phyloP scores from a whole-genome alignment of 2,888 invertebrate species.

The Temnothorax ravouxi region DNA sequence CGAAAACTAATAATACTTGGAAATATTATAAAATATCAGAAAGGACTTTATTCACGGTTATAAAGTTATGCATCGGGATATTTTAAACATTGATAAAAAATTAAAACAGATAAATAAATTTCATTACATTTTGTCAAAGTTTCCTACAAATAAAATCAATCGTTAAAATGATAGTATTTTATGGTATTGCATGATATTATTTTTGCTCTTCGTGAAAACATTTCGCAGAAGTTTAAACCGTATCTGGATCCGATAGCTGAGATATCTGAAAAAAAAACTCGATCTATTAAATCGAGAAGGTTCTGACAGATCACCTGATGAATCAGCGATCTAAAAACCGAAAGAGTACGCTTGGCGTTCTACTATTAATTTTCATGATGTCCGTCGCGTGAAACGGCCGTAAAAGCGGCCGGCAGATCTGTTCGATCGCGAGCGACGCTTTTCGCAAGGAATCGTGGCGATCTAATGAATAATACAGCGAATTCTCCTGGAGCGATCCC shows the following conservation, averaged over 20 bases:
- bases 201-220: slow-evolving; percentile 6
- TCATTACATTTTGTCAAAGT: not conserved
- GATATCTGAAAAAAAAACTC: slow-evolving; percentile 23
- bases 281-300: slow-evolving; percentile 47
- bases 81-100: not conserved
- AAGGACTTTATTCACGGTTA: not conserved
- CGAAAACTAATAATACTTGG: not conserved
- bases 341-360: slow-evolving; percentile 32
- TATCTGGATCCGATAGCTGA: not conserved
- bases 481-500: slow-evolving; percentile 44
- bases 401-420: slow-evolving; percentile 28
- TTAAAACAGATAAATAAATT: not conserved
- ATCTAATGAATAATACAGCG: slow-evolving; percentile 63
- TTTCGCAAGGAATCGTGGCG: slow-evolving; percentile 55
- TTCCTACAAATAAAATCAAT: not conserved
- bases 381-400: slow-evolving; percentile 38
- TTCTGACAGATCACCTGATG: slow-evolving; percentile 1
- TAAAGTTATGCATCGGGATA: not conserved
- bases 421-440: slow-evolving; percentile 38
- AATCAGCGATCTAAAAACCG: slow-evolving; percentile 19
- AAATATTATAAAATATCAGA: not conserved
- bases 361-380: slow-evolving; percentile 56
- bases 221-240: slow-evolving; percentile 2
- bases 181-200: not conserved
- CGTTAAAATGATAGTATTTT: not conserved